Conservation (phyloP, 2,888 invertebrate species). For the Caenorhabditis becei region DNA sequence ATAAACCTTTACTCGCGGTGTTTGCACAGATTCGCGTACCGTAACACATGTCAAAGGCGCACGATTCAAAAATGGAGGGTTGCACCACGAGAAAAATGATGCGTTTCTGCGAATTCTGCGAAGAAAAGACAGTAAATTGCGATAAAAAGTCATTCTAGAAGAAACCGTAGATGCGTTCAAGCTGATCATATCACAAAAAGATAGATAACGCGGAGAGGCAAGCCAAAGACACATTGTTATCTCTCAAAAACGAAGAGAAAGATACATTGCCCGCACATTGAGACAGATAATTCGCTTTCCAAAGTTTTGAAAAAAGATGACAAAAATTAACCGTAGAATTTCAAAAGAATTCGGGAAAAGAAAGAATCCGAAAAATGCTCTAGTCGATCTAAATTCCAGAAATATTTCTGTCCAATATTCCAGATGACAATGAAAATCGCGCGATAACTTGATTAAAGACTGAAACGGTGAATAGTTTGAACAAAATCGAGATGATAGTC, state of each 20-base stretch:
- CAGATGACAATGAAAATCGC: not conserved
- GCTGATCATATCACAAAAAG: slow-evolving; percentile 21
- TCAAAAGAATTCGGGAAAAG: not conserved
- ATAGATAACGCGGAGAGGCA: slow-evolving; percentile 24
- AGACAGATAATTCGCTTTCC: slow-evolving; percentile 29
- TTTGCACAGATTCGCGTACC: slow-evolving; percentile 40
- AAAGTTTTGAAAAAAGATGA: too few relatives aligned
- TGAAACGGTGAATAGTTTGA: not conserved
- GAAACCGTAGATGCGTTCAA: slow-evolving; percentile 8
- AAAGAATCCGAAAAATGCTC: too few relatives aligned
- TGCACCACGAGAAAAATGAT: not conserved
- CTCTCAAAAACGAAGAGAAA: slow-evolving; percentile 40
- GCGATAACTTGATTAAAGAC: not conserved
- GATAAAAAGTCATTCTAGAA: not conserved
- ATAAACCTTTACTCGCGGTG: slow-evolving; percentile 2
- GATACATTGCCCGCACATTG: slow-evolving; percentile 36
- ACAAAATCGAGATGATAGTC: slow-evolving; percentile 31
- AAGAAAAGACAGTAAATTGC: not conserved
- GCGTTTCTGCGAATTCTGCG: not conserved
- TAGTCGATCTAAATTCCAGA: not conserved
- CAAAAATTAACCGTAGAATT: not conserved
- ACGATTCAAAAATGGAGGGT: slow-evolving; percentile 7
- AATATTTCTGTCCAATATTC: not conserved
- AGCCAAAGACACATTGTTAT: slow-evolving; percentile 32
- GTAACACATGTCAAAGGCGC: slow-evolving; percentile 22